A percentile compares a stretch with the other conserved stretches of the same genome.
phyloP scores from a whole-genome alignment of 2,888 invertebrate species.

The Drosophila villosipedis region DNA sequence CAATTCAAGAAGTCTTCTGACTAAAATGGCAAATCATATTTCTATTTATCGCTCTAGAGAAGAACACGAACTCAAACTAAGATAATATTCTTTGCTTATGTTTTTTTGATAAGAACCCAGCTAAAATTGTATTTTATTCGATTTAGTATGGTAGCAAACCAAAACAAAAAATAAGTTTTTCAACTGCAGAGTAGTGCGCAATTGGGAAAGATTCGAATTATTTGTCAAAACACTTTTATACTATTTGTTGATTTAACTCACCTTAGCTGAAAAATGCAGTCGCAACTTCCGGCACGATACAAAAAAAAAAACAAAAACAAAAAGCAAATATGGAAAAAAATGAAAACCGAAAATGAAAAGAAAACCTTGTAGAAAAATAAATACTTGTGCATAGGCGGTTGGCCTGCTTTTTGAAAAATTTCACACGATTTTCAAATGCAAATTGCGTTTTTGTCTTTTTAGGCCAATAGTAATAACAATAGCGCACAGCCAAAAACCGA shows the following conservation, averaged over 20 bases:
- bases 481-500: conserved; percentile 32
- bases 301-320: conserved; percentile 22
- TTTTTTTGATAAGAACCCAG: background rate
- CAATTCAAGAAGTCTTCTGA: background rate
- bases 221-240: background rate
- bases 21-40: background rate
- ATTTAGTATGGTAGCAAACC: background rate
- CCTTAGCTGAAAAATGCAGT: conserved; percentile 58
- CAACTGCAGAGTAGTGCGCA: background rate
- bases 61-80: background rate
- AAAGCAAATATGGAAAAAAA: conserved; percentile 9
- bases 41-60: background rate
- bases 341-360: conserved; percentile 25
- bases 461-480: conserved; percentile 38
- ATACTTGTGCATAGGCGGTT: conserved; percentile 39
- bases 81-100: background rate
- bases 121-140: background rate
- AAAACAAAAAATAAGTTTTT: background rate
- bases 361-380: conserved; percentile 36
- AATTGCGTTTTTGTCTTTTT: conserved; percentile 62
- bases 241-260: conserved; percentile 49
- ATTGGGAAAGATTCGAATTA: background rate
- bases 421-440: conserved; percentile 78
- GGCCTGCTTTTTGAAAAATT: conserved; percentile 62
- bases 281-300: conserved; percentile 51